Evolutionary conservation across 2,888 invertebrate species (phyloP).

Genomic region (Pseudanteris insignis): DNA sequence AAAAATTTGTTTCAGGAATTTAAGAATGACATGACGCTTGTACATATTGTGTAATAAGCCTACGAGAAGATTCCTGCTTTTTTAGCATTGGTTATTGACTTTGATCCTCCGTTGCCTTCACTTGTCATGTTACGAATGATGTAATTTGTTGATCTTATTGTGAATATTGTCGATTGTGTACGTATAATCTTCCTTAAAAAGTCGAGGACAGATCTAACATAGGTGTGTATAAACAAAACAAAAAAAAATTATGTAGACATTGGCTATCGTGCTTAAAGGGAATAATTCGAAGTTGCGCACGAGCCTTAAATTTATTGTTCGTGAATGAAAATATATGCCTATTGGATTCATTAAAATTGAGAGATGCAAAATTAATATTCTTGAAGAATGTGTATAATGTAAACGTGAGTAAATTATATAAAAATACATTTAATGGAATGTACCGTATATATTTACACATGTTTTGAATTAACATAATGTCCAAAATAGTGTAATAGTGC

Average conservation of each 20-base stretch:
- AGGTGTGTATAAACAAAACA: conserved; percentile 47
- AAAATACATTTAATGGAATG: conserved; percentile 7
- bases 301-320: conserved; percentile 35
- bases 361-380: conserved; percentile 39
- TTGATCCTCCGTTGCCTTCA: conserved; percentile 35
- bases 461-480: conserved; percentile 21
- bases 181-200: conserved; percentile 36
- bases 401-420: conserved; percentile 29
- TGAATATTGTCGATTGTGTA: conserved; percentile 38
- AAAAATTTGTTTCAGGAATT: conserved; percentile 58
- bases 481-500: conserved; percentile 37
- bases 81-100: conserved; percentile 33
- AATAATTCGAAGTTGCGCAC: conserved; percentile 28
- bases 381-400: conserved; percentile 36
- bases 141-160: conserved; percentile 41
- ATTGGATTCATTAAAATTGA: conserved; percentile 21
- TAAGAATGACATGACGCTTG: conserved; percentile 54
- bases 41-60: conserved; percentile 64
- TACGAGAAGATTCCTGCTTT: conserved; percentile 49
- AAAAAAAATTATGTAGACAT: conserved; percentile 48
- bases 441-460: conserved; percentile 26
- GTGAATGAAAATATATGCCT: conserved; percentile 34
- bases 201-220: conserved; percentile 35
- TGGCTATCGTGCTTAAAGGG: conserved; percentile 52
- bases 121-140: conserved; percentile 39